Conservation (phyloP, 2,888 invertebrate species). For the Callinectes sapidus region DNA sequence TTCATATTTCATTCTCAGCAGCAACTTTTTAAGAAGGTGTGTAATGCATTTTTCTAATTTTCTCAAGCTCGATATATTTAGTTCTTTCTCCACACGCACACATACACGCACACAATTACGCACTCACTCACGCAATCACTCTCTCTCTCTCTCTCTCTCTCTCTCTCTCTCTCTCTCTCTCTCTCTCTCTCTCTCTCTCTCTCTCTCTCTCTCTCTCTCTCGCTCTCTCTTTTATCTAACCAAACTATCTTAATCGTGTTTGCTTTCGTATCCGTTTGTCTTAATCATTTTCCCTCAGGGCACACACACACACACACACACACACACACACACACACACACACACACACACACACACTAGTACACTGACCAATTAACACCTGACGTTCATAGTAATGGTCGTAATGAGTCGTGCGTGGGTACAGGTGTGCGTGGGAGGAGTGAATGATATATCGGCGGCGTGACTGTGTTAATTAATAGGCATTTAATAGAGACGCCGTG, state of each 20-base stretch:
- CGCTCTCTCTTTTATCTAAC: neutral
- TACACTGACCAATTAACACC: neutral
- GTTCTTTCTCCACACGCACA: neutral
- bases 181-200: constrained; percentile 1
- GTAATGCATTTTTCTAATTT: constrained; percentile 24
- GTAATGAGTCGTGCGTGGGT: constrained; percentile 3
- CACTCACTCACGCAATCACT: too few relatives aligned
- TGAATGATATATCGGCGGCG: neutral
- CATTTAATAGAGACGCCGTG: constrained; percentile 14
- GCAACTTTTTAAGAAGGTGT: constrained; percentile 17
- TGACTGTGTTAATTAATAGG: constrained; percentile 34
- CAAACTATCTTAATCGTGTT: neutral
- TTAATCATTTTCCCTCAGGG: neutral
- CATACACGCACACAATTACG: neutral
- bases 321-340: neutral
- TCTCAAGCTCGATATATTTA: neutral
- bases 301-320: constrained; percentile 31
- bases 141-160: neutral
- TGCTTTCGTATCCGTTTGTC: neutral
- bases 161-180: constrained; percentile 1
- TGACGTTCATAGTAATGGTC: neutral
- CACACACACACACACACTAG: constrained; percentile 12
- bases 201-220: neutral
- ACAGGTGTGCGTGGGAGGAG: constrained; percentile 25
- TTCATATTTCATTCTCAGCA: neutral